These are phyloP conservation scores for Cheilosia vulpina DNA, from an alignment of 2,888 invertebrate genomes.

Conservation along the genomic window DNA sequence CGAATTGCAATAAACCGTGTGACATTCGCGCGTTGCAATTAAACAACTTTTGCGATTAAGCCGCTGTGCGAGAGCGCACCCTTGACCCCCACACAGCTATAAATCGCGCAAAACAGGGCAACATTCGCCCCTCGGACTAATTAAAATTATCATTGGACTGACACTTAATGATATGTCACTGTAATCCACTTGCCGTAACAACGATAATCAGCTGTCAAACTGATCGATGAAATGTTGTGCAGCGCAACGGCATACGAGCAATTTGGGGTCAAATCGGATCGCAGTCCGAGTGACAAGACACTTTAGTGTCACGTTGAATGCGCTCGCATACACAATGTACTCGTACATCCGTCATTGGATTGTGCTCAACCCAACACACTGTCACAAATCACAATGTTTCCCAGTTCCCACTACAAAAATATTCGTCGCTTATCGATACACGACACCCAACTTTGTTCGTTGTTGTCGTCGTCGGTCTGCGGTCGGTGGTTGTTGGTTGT, in stretches of 20 bases:
- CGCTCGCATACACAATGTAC: constrained; percentile 22
- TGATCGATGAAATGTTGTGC: constrained; percentile 71
- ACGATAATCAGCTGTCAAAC: constrained; percentile 72
- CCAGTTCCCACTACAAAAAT: background rate
- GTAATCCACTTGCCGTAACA: constrained; percentile 39
- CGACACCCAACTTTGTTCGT: constrained; percentile 10
- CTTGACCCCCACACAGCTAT: constrained; percentile 38
- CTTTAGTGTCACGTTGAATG: constrained; percentile 73
- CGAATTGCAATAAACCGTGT: constrained; percentile 33
- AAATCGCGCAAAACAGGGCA: constrained; percentile 21
- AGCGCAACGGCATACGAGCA: constrained; percentile 5
- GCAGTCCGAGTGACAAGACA: constrained; percentile 59
- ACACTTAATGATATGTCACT: constrained; percentile 74
- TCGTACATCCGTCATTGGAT: constrained; percentile 23
- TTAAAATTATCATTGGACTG: constrained; percentile 72
- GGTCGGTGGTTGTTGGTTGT: no score
- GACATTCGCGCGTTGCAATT: constrained; percentile 36
- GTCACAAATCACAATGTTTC: background rate
- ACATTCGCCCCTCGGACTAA: constrained; percentile 62
- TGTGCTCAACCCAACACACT: background rate
- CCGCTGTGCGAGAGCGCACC: constrained; percentile 15
- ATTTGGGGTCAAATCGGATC: constrained; percentile 69
- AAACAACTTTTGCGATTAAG: constrained; percentile 16
- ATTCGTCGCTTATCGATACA: constrained; percentile 35
- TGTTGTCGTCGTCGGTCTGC: constrained; percentile 44